Evolutionary conservation across 2,113 vertebrate genomes (phyloP), one percentile per base, ranked within the genome.

Genomic region (Rana temporaria): DNA sequence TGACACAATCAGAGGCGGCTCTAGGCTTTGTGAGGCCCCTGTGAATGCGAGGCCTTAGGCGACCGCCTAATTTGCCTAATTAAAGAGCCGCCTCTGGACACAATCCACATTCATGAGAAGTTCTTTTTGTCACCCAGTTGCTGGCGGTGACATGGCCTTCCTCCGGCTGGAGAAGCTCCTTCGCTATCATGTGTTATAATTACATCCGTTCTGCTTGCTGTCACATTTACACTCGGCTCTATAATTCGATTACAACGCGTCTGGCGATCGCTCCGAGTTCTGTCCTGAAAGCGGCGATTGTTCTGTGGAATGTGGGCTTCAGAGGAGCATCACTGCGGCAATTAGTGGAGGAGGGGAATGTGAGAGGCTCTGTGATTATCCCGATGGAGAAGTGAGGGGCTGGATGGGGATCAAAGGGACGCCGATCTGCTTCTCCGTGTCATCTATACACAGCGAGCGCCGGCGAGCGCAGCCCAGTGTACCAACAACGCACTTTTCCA

Each of bases 251-350:
- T 32, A 74, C 60, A 65, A 34, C 80, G 55, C 59, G 56, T 69
- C 30, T 19, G 32, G 59, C 57, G 42, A 22, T 24, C 60, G 2
- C 20, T 64, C 70, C 60, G 67, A 66, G 34, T 18, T 57, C n/a
- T 14, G 80, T 17, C 70, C 66, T 82, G 71, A 82, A 82, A 82
- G 71, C 80, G 26, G 60, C 71, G 15, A 82, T 72, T 82, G 60
- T 82, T 82, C 57, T 8, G 48, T 30, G 30, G 48, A 59, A 56
- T 82, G 70, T 74, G 71, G 52, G 72, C 64, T 72, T 52, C 79
- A 65, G 59, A 65, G 12, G 60, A 30, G 68, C 34, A 74, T 63
- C 24, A 63, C 66, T 79, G 66, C 4, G 66, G 20, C 67, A 74
- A 82, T 82, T 57, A 66, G 48, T 22, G 60, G 0, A 52, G 38